Base-by-base conservation (phyloP, 2,797 vertebrate species). In the Coregonus ussuriensis region DNA sequence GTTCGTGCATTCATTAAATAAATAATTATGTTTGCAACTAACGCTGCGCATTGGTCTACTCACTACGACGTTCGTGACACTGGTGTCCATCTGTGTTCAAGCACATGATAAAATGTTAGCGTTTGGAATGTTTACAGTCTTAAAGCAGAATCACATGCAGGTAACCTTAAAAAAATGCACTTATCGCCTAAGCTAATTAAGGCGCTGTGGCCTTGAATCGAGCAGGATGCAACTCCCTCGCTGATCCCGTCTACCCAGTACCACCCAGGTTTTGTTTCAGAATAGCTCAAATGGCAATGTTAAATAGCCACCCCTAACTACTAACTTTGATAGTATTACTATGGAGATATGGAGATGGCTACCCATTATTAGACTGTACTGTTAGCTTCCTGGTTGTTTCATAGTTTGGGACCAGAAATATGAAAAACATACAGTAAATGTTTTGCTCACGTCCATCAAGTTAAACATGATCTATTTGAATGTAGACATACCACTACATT, bases 171-270 rank as follows among this genome's bases (percentile, higher is more conserved):
- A 93, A 6, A 89, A 91, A 89, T 25, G 89, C 83, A 75, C 84
- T 92, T 89, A 94, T 88, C 92, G 92, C 87, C 85, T 95, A 93
- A 95, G 89, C 91, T 88, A 90, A 93, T 94, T 94, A 95, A 89
- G 82, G 89, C 77, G 78, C 83, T 77, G 76, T 74, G 84, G 82
- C 85, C 76, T 88, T 63, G 59, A 47, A 63, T 63, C 77, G 76
- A 77, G 79, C 81, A 80, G 83, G 85, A 85, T 78, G 73, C 63
- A 82, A 89, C 77, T 77, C 79, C 85, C 71, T 75, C 67, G 79
- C 72, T 35, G 66, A 33, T 29, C 31, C 66, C 2, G 15, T 33
- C 29, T 68, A 16, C 31, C 66, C 66, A n/a, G 25, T 47, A 82
- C 79, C 7, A 29, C 77, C 75, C 72, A 74, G 51, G 74, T 35